phyloP scores from a whole-genome alignment of 2,797 vertebrate genomes.

The Kryptopterus vitreolus region DNA sequence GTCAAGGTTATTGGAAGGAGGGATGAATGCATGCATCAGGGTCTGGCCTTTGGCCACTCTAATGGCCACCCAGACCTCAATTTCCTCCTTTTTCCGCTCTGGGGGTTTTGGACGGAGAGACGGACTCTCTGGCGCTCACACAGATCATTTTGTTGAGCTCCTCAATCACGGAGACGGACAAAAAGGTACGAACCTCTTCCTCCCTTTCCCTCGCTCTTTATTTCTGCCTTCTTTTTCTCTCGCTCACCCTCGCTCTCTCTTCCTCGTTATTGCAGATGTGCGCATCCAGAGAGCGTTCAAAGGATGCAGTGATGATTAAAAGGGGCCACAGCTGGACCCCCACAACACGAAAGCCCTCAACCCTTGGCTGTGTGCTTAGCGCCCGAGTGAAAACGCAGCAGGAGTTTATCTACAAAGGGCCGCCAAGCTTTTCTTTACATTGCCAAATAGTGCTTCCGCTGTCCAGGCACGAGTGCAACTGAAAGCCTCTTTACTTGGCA shows the following conservation, averaged over 20 bases:
- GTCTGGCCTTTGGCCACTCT: constrained; percentile 79
- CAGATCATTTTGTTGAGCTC: constrained; percentile 44
- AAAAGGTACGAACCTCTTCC: constrained; percentile 46
- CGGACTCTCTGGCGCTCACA: constrained; percentile 50
- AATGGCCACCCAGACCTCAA: constrained; percentile 69
- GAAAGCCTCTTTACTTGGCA: constrained; percentile 63
- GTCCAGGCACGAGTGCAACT: constrained; percentile 67
- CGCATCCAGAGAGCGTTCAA: neutral
- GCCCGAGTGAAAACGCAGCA: constrained; percentile 73
- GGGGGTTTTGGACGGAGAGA: constrained; percentile 68
- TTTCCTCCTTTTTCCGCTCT: constrained; percentile 57
- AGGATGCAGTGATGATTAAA: constrained; percentile 46
- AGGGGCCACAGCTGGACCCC: constrained; percentile 49
- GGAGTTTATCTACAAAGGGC: constrained; percentile 66
- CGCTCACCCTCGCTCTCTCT: neutral
- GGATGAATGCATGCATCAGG: constrained; percentile 72
- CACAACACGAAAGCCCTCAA: constrained; percentile 42
- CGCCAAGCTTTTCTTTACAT: constrained; percentile 65
- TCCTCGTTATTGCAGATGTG: constrained; percentile 25
- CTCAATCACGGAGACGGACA: constrained; percentile 58
- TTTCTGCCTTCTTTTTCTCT: neutral
- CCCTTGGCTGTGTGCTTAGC: constrained; percentile 63
- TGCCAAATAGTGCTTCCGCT: constrained; percentile 69
- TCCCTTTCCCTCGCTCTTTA: neutral
- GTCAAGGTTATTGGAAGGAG: constrained; percentile 64